These are phyloP conservation scores for Panagrolaimus sp. DNA, from an alignment of 1,140 invertebrate genomes.

Conservation along the genomic window DNA sequence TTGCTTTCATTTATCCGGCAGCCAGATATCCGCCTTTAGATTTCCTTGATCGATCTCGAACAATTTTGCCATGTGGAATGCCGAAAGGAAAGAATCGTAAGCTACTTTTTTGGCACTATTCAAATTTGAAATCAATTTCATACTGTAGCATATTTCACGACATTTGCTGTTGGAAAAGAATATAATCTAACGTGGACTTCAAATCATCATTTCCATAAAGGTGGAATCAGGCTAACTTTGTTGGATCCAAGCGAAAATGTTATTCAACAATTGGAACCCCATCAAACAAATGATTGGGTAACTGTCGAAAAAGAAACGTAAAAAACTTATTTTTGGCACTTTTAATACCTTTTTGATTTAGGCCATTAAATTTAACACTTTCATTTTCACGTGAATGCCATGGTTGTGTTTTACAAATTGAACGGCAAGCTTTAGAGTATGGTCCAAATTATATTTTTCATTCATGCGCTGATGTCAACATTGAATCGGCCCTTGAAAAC, in stretches of 20 bases:
- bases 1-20: neutral
- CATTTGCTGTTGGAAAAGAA: conserved; percentile 1
- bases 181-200: conserved; percentile 3
- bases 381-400: conserved; percentile 4
- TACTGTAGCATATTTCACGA: neutral
- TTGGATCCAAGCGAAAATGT: neutral
- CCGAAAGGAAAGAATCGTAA: conserved; percentile 1
- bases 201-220: conserved; percentile 4
- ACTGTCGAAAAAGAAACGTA: neutral
- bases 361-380: neutral
- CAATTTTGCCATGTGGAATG: conserved; percentile 13
- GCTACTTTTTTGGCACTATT: neutral
- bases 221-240: neutral
- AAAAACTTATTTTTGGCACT: neutral
- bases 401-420: conserved; percentile 78
- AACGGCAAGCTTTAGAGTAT: conserved; percentile 84
- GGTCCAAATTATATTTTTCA: conserved; percentile 76
- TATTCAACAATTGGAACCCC: neutral
- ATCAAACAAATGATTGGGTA: neutral
- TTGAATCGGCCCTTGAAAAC: conserved; percentile 61
- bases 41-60: neutral
- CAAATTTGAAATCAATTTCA: neutral
- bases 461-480: conserved; percentile 89
- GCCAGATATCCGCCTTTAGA: conserved; percentile 2
- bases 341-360: neutral